Conservation (phyloP, 2,113 vertebrate genomes). For the Okapia johnstoni region DNA sequence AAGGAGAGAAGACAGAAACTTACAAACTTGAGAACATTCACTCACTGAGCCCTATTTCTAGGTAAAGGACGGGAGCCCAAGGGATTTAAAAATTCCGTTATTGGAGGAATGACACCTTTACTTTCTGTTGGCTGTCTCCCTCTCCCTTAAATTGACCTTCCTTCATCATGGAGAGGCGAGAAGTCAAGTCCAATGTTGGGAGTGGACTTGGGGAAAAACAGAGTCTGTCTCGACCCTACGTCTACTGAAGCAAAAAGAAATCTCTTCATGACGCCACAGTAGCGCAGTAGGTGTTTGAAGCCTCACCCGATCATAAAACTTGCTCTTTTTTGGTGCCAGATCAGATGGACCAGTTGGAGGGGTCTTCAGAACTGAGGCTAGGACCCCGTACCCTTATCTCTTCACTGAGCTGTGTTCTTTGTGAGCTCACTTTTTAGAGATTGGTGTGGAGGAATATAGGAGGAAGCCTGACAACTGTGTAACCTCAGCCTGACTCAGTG, state of each 20-base stretch:
- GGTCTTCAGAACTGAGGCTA: background rate
- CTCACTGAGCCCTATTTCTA: background rate
- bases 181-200: background rate
- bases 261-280: too few relatives aligned
- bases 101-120: background rate
- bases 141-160: background rate
- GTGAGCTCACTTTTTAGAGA: background rate
- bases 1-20: background rate
- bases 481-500: background rate
- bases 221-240: fast-evolving
- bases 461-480: background rate
- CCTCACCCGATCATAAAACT: background rate
- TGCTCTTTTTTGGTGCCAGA: background rate
- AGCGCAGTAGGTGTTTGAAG: background rate
- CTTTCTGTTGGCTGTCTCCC: background rate
- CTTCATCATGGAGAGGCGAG: background rate
- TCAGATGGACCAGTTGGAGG: background rate
- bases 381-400: background rate
- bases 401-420: too few relatives aligned
- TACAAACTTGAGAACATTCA: background rate
- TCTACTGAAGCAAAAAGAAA: background rate
- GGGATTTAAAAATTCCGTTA: background rate
- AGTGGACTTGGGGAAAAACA: background rate
- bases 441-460: fast-evolving
- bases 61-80: background rate